Evolutionary conservation across 2,888 invertebrate species (phyloP), one percentile per base, ranked within the genome.

Genomic region (Trissoscelio sp.): DNA sequence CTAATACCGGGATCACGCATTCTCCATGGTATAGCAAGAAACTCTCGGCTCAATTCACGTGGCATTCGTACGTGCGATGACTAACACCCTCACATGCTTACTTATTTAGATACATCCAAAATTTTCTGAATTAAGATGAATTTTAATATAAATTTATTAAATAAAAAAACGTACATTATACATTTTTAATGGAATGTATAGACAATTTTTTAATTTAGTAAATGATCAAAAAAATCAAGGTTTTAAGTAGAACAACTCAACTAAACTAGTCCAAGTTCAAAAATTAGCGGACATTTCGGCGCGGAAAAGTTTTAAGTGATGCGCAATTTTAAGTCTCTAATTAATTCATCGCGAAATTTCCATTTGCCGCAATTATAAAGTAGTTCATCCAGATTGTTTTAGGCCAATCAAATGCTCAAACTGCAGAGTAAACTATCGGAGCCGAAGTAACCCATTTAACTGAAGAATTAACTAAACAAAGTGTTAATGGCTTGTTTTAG

Each of bases 1-100:
- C 62, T 83, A 84, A 84, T 84, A 79, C 83, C 73, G 48, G 79
- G 83, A 84, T 85, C 83, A 82, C 75, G 66, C 62, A 62, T 64
- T 57, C 37, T 77, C 14, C 9, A 39, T 53, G 55, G 69, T 48
- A 69, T 31, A 57, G 11, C 42, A 31, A 62, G 48, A 55, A 62
- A 79, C 44, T 48, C 51, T 55, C 57, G 0, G 60, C 51, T 12
- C 39, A 75, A 75, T 75, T 46, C 66, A 37, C 12, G 34, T 34
- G 42, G 6, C 18, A 11, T 39, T 44, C 9, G 14, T 46, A 34
- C 55, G 37, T 37, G 42, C 28, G 42, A 12, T 46, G 74, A 74
- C 55, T 53, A 46, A 64, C 53, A 34, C 53, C 4, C 6, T 2
- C 9, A 3, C 31, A 31, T 18, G 14, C n/a, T n/a, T n/a, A n/a